These are phyloP conservation scores for Imbricaverruca yamaguchii DNA, from an alignment of 2,888 invertebrate genomes.

Conservation along the genomic window DNA sequence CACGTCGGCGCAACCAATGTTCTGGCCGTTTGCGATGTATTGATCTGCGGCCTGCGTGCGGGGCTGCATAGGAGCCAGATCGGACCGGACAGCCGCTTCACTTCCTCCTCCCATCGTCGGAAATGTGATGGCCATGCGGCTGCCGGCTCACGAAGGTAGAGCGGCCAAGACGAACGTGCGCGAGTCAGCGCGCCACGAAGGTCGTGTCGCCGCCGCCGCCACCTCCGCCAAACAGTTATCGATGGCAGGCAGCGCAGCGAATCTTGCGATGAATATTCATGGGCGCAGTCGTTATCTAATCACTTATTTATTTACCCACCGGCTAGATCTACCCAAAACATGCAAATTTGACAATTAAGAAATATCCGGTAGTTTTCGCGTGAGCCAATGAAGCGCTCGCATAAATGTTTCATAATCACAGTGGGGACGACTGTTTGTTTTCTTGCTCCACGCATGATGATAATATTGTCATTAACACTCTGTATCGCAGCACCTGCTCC, in stretches of 20 bases:
- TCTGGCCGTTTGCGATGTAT: too few species aligned
- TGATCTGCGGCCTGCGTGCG: too few species aligned
- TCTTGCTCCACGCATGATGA: too few species aligned
- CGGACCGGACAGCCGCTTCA: background rate
- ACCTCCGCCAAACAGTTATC: background rate
- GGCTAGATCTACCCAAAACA: background rate
- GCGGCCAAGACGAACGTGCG: too few species aligned
- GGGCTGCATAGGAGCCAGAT: background rate
- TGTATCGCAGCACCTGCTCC: too few species aligned
- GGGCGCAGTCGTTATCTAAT: background rate
- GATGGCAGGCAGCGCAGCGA: background rate
- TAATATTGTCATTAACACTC: too few species aligned
- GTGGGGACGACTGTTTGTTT: background rate
- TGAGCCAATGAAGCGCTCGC: background rate
- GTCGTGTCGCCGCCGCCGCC: too few species aligned
- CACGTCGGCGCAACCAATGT: too few species aligned
- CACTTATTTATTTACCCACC: constrained; percentile 10
- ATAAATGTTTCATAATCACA: constrained; percentile 13
- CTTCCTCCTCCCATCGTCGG: background rate
- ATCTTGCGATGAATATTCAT: background rate
- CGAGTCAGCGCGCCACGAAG: too few species aligned
- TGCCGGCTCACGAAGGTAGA: background rate
- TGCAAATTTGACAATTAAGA: constrained; percentile 21
- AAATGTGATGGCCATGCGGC: background rate
- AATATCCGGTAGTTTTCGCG: constrained; percentile 16